Evolutionary conservation across 2,113 vertebrate species (phyloP), one percentile per base, ranked within the genome.

Genomic region (Toxotes jaculatrix): DNA sequence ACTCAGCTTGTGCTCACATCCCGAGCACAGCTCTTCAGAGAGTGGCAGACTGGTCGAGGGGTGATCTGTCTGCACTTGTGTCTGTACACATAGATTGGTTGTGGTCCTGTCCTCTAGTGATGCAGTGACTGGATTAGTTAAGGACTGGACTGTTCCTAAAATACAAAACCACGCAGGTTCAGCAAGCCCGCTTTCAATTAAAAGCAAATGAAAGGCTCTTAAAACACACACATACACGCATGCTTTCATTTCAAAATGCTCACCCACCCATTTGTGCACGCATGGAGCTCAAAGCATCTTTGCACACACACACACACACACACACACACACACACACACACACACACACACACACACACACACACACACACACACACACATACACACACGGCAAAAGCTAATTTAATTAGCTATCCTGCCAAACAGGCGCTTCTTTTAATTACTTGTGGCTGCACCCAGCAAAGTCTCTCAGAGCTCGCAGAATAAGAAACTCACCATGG

Each of bases 321-420:
- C 42, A 49, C 45, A 45, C 27, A 27, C 27, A 27, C 27, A 67
- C 74, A 62, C 57, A 67, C 74, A 62, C 57, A 63, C 61, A 59
- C 83, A 77, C 36, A 61, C 53, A 69, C 38, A 77, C 34, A 83
- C 42, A 49, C 45, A 45, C 27, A 27, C 27, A 27, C 63, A 65
- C 17, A 75, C 43, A 63, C 61, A 59, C 83, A 77, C 36, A 61
- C 53, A 69, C 38, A 77, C 34, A 83, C 42, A 49, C 45, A 45
- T 1, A 27, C 27, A 27, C 27, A 67, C 74, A 62, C 57, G 51
- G 71, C 78, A 74, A 70, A 83, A 75, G 79, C 64, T 91, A 89
- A 95, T 94, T 93, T 89, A 94, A 93, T 95, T 93, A 94, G 88
- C 91, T 90, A 87, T 84, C 80, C 85, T 76, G 87, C 88, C 87